A percentile compares a stretch with the other conserved stretches of the same genome.
These are phyloP conservation scores for Eulemur rufifrons DNA, from an alignment of 2,113 vertebrate species.

Conservation along the genomic window DNA sequence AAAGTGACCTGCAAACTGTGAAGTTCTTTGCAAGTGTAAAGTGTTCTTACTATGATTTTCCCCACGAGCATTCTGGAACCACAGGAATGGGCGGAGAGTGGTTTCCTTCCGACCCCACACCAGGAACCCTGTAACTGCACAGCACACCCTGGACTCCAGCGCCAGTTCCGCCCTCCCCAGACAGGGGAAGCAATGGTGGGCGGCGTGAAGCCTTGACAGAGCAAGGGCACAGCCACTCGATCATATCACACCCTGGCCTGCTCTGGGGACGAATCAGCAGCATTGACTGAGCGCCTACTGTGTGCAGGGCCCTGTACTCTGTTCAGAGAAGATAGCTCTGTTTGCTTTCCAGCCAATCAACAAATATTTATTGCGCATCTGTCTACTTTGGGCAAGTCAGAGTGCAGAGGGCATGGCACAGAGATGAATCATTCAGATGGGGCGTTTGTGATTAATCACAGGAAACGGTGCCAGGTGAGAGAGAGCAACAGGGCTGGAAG, in stretches of 20 bases:
- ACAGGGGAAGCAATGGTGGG: not conserved
- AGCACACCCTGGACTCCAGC: not conserved
- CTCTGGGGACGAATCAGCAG: not conserved
- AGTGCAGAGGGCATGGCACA: not conserved
- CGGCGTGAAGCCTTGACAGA: not conserved
- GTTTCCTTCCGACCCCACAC: not conserved
- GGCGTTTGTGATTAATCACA: not conserved
- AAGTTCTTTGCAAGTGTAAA: not conserved
- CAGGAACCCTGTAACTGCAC: not conserved
- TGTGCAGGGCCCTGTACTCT: not conserved
- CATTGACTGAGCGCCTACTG: not conserved
- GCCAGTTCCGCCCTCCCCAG: not conserved
- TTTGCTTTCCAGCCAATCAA: constrained; percentile 2
- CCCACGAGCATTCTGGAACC: not conserved
- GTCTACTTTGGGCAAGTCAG: not conserved
- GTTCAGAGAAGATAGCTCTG: not conserved
- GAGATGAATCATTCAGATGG: not conserved
- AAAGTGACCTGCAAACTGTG: not conserved
- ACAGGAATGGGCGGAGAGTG: not conserved
- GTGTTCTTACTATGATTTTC: not conserved
- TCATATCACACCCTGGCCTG: not conserved
- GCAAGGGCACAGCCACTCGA: rapidly evolving
- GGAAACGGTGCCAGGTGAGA: not conserved
- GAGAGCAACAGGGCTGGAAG: not conserved
- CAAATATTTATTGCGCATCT: not conserved